A percentile compares a stretch with the other conserved stretches of the same genome.
These are phyloP conservation scores for Oxygymnocypris stewartii DNA, from an alignment of 2,113 vertebrate species.

Conservation along the genomic window DNA sequence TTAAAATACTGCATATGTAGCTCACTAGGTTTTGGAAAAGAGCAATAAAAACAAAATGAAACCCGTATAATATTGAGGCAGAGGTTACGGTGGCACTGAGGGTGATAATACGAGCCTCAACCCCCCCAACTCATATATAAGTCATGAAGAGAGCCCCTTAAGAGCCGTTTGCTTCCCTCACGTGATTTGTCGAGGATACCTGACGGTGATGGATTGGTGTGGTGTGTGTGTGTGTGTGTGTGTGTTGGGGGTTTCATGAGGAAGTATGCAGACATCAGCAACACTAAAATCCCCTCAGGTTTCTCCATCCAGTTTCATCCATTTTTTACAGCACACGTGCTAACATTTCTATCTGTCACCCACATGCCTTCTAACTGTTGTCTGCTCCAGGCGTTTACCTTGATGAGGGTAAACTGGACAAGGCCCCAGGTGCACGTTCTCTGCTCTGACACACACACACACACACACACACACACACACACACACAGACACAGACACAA, in stretches of 20 bases:
- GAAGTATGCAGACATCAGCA: constrained; percentile 62
- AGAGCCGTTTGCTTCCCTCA: constrained; percentile 65
- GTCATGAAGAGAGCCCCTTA: constrained; percentile 67
- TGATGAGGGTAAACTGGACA: constrained; percentile 27
- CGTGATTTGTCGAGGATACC: constrained; percentile 65
- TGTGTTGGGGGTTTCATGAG: neutral
- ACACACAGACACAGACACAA: too few relatives aligned
- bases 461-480: neutral
- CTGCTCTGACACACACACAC: neutral
- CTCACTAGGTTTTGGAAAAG: neutral
- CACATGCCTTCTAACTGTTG: neutral
- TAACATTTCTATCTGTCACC: neutral
- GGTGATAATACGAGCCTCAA: constrained; percentile 57
- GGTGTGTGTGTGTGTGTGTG: constrained; percentile 28
- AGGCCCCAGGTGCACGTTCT: constrained; percentile 25
- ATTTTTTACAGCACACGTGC: neutral
- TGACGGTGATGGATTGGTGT: constrained; percentile 65
- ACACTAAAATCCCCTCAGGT: constrained; percentile 27
- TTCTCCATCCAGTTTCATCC: neutral
- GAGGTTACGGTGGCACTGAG: constrained; percentile 38
- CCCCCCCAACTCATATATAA: constrained; percentile 68
- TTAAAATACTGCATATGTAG: neutral
- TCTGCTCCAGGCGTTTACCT: constrained; percentile 28
- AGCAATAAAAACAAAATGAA: constrained; percentile 42
- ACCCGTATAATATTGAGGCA: neutral